Evolutionary conservation across 2,113 vertebrate genomes (phyloP).

Genomic region (Ceyx melanurus): DNA sequence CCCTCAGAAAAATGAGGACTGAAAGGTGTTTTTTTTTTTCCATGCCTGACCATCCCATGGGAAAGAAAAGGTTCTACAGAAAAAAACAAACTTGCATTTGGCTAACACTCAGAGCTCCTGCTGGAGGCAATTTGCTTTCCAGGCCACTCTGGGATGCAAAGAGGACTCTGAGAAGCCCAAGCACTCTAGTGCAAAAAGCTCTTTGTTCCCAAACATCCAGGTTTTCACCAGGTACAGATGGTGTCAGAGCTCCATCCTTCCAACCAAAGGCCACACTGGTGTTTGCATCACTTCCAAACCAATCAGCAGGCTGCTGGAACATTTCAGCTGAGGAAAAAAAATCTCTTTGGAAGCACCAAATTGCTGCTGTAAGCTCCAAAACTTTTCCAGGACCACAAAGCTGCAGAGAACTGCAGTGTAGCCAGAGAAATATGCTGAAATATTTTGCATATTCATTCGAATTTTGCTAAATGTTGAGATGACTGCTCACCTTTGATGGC

Average conservation of each 20-base stretch:
- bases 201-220: neutral
- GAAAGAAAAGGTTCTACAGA: neutral
- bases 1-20: neutral
- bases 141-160: neutral
- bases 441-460: neutral
- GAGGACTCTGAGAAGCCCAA: neutral
- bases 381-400: neutral
- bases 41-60: neutral
- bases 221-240: neutral
- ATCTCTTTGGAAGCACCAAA: neutral
- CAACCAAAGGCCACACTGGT: neutral
- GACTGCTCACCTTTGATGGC: neutral
- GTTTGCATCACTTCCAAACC: neutral
- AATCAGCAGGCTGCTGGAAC: rapidly evolving
- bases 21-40: neutral
- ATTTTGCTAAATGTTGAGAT: neutral
- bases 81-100: neutral
- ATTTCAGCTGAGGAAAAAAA: neutral
- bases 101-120: neutral
- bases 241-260: neutral
- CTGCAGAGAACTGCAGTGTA: neutral
- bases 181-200: neutral
- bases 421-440: neutral
- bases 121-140: neutral
- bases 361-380: neutral